Evolutionary conservation across 2,113 vertebrate genomes (phyloP), one percentile per base, ranked within the genome.

Genomic region (Pangasianodon gigas): DNA sequence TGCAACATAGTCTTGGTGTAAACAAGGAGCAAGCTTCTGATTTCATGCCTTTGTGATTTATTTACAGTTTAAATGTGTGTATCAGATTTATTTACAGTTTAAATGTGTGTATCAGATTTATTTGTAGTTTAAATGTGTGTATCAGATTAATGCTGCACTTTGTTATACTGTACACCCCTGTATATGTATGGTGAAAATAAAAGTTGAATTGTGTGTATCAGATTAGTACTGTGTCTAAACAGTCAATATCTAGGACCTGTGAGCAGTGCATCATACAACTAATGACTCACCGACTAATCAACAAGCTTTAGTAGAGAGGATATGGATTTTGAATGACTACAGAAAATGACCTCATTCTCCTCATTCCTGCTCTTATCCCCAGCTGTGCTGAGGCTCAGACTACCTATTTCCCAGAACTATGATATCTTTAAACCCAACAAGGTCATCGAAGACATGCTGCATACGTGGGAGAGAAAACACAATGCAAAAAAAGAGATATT

Each of bases 341-440:
- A 44, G 67, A 41, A 85, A 82, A 77, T 48, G 82, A 84, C 81
- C 82, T 74, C 26, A n/a, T 84, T 52, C 48, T 56, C 46, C 6
- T 5, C 1, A 10, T 60, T 32, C 26, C 54, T 1, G 14, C 29
- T 32, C 29, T 13, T 21, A 4, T 52, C 56, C 44, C 41, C 54
- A 46, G 54, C 54, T 81, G 75, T 65, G 26, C 46, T 16, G 46
- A 67, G 24, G 7, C 41, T 32, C 29, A 48, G 18, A 89, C 87
- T 92, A 98, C 98, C 97, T 97, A 95, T 98, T 98, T 91, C 96
- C 95, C 90, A 96, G 90, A 26, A 98, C 96, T 0, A 90, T 94
- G 84, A 98, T 96, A 92, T 95, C 95, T 94, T 97, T 97, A 92
- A 98, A 98, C 92, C 97, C 97, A 67, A 97, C 96, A 87, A 98